Conservation (phyloP, 1,140 invertebrate genomes). For the Drosophila eugracilis region DNA sequence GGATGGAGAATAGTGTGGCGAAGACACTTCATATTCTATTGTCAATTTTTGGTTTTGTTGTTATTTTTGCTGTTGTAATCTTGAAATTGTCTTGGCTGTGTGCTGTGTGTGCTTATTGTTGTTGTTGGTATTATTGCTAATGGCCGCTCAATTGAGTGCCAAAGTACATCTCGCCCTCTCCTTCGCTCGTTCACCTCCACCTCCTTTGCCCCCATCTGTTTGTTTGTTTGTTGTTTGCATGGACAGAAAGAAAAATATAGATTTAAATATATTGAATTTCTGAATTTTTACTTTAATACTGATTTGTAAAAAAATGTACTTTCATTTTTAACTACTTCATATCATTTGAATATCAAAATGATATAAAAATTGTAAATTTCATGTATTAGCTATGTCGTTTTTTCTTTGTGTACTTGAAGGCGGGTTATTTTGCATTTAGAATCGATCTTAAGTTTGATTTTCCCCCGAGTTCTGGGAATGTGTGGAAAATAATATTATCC, state of each 20-base stretch:
- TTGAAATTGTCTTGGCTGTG: slow-evolving; percentile 74
- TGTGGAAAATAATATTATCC: neutral
- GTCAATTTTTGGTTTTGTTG: slow-evolving; percentile 55
- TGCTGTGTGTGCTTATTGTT: slow-evolving; percentile 24
- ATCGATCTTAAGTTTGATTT: slow-evolving; percentile 17
- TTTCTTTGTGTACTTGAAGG: neutral
- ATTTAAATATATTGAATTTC: no score
- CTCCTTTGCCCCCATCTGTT: slow-evolving; percentile 1
- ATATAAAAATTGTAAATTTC: no score
- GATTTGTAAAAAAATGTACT: no score
- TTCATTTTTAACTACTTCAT: no score
- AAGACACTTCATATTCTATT: slow-evolving; percentile 78
- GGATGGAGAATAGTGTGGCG: slow-evolving; percentile 17
- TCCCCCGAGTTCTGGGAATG: slow-evolving; percentile 14
- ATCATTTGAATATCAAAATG: no score
- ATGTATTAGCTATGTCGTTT: neutral
- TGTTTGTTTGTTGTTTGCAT: slow-evolving; percentile 21
- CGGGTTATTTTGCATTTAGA: slow-evolving; percentile 13
- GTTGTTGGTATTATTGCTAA: slow-evolving; percentile 73
- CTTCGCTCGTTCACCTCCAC: slow-evolving; percentile 1
- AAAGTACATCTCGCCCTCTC: slow-evolving; percentile 60
- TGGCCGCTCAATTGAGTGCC: slow-evolving; percentile 80
- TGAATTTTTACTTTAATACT: no score
- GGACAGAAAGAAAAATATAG: neutral
- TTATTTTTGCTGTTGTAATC: slow-evolving; percentile 69